Percentiles rank a stretch among this genome's conserved stretches.
These are phyloP conservation scores for Orthonychiurus folsomi DNA, from an alignment of 2,888 invertebrate genomes.

Conservation along the genomic window DNA sequence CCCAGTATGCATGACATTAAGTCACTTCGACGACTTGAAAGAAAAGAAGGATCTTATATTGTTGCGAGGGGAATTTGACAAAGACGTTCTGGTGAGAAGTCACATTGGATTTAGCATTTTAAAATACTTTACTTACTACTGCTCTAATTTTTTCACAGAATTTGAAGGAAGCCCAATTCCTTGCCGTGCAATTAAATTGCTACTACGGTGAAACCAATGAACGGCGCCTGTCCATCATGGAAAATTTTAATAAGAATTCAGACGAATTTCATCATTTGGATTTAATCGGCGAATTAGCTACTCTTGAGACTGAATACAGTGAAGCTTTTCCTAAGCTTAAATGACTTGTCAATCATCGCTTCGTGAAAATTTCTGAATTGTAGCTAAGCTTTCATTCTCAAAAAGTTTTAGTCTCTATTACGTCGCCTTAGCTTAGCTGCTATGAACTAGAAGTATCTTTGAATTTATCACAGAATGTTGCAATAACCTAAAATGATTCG, in stretches of 20 bases:
- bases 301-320: slow-evolving; percentile 18
- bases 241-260: slow-evolving; percentile 61
- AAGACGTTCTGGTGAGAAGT: slow-evolving; percentile 53
- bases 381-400: no score
- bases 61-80: slow-evolving; percentile 79
- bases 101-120: no score
- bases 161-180: slow-evolving; percentile 70
- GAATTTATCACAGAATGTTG: no score
- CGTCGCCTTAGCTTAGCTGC: no score
- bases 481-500: no score
- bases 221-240: slow-evolving; percentile 55
- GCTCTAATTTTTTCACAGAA: slow-evolving; percentile 45
- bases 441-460: no score
- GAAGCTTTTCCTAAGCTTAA: slow-evolving; percentile 13
- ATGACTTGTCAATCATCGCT: background rate
- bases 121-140: no score
- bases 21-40: slow-evolving; percentile 66
- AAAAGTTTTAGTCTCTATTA: no score
- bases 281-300: slow-evolving; percentile 54
- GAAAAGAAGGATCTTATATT: slow-evolving; percentile 63
- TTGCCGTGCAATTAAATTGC: slow-evolving; percentile 75
- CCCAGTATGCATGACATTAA: slow-evolving; percentile 72
- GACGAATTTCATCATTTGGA: slow-evolving; percentile 73
- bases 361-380: background rate
- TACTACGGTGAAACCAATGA: slow-evolving; percentile 64